Conservation (phyloP, 1,140 invertebrate genomes). For the Drosophila tsacasi region DNA sequence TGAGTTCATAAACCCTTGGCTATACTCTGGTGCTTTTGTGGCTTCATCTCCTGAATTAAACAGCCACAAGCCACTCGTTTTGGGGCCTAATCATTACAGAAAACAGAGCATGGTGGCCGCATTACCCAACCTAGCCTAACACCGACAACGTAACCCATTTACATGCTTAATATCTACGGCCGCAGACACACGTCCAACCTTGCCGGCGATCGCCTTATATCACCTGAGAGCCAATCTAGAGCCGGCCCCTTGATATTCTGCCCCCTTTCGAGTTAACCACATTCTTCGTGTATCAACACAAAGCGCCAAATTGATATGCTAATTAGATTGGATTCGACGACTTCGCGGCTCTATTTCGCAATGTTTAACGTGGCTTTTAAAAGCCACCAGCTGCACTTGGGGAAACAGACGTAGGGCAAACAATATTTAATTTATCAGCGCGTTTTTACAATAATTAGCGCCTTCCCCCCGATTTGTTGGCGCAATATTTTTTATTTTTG, state of each 20-base stretch:
- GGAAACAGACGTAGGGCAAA: neutral
- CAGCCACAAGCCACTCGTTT: slow-evolving; percentile 16
- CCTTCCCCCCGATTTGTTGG: slow-evolving; percentile 39
- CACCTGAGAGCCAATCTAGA: slow-evolving; percentile 26
- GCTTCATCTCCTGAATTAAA: slow-evolving; percentile 11
- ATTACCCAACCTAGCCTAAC: slow-evolving; percentile 52
- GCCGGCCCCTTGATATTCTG: slow-evolving; percentile 30
- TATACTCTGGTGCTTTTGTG: slow-evolving; percentile 14
- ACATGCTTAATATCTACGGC: slow-evolving; percentile 40
- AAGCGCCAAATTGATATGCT: slow-evolving; percentile 47
- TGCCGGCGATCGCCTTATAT: slow-evolving; percentile 22
- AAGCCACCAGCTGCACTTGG: slow-evolving; percentile 7
- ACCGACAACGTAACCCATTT: slow-evolving; percentile 41
- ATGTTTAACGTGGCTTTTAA: slow-evolving; percentile 27
- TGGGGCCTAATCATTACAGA: slow-evolving; percentile 31
- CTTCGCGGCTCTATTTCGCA: slow-evolving; percentile 19
- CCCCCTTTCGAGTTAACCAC: slow-evolving; percentile 32
- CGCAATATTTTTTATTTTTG: slow-evolving; percentile 36
- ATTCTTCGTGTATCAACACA: slow-evolving; percentile 33
- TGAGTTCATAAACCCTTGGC: slow-evolving; percentile 28
- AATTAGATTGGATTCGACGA: slow-evolving; percentile 51
- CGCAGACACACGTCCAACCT: slow-evolving; percentile 23
- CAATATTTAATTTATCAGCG: slow-evolving; percentile 28
- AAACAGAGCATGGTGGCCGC: slow-evolving; percentile 12
- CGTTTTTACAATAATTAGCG: slow-evolving; percentile 66